These are phyloP conservation scores for Operophtera brumata DNA, from an alignment of 2,888 invertebrate species.

Conservation along the genomic window DNA sequence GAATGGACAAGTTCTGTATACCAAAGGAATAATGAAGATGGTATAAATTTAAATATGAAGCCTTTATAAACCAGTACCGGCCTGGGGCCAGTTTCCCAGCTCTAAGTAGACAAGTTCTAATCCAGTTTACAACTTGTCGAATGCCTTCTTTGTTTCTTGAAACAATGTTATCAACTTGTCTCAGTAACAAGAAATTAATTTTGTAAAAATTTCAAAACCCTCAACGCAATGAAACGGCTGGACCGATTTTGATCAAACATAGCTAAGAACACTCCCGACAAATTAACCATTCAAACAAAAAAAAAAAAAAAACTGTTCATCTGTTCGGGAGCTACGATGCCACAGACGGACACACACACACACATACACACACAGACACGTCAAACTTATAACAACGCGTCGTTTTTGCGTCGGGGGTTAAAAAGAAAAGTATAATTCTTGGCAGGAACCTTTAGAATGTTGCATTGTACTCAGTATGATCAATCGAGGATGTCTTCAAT, in stretches of 20 bases:
- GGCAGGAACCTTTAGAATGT: not conserved
- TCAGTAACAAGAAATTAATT: too few species aligned
- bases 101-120: slow-evolving; percentile 3
- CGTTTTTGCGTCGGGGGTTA: too few species aligned
- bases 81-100: slow-evolving; percentile 10
- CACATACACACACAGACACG: too few species aligned
- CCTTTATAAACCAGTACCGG: slow-evolving; percentile 25
- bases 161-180: slow-evolving; percentile 17
- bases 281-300: too few species aligned
- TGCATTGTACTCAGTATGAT: not conserved
- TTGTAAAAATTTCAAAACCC: too few species aligned
- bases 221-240: too few species aligned
- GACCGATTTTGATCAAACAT: too few species aligned
- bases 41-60: slow-evolving; percentile 24
- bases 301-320: too few species aligned
- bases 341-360: too few species aligned
- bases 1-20: slow-evolving; percentile 23
- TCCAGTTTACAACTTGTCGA: slow-evolving; percentile 29
- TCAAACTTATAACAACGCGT: too few species aligned
- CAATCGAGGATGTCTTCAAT: not conserved
- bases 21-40: slow-evolving; percentile 18
- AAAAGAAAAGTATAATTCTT: not conserved
- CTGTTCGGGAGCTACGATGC: too few species aligned
- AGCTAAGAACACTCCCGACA: too few species aligned
- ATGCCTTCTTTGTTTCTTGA: slow-evolving; percentile 24